Percentiles rank a stretch among this genome's conserved stretches.
Evolutionary conservation across 2,113 vertebrate genomes (phyloP).

Genomic region (Probosciger aterrimus): DNA sequence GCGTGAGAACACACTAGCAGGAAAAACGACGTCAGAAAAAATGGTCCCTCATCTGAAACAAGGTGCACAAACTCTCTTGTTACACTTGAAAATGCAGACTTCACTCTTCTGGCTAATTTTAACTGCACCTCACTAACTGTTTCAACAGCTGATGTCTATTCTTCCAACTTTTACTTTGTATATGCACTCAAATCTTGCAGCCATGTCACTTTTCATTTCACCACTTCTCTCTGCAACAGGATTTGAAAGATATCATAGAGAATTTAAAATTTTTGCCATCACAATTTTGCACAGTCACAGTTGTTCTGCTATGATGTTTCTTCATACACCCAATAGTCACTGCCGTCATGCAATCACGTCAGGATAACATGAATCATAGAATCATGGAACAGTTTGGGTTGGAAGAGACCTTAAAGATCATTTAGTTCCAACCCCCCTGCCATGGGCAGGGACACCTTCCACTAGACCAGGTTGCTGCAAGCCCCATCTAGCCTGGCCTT

Average conservation of each 20-base stretch:
- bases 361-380: neutral
- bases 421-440: neutral
- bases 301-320: neutral
- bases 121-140: neutral
- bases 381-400: neutral
- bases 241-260: neutral
- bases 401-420: neutral
- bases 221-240: neutral
- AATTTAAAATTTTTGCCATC: neutral
- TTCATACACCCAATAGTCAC: neutral
- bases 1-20: neutral
- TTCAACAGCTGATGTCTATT: neutral
- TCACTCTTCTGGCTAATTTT: neutral
- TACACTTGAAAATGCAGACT: neutral
- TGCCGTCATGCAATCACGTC: neutral
- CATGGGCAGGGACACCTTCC: neutral
- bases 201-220: neutral
- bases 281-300: neutral
- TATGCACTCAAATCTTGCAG: neutral
- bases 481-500: neutral
- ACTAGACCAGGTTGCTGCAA: neutral
- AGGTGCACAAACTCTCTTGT: fast-evolving
- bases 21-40: neutral
- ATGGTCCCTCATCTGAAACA: neutral
- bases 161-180: neutral